phyloP scores from a whole-genome alignment of 1,140 invertebrate species.

The Reticulitermes speratus region DNA sequence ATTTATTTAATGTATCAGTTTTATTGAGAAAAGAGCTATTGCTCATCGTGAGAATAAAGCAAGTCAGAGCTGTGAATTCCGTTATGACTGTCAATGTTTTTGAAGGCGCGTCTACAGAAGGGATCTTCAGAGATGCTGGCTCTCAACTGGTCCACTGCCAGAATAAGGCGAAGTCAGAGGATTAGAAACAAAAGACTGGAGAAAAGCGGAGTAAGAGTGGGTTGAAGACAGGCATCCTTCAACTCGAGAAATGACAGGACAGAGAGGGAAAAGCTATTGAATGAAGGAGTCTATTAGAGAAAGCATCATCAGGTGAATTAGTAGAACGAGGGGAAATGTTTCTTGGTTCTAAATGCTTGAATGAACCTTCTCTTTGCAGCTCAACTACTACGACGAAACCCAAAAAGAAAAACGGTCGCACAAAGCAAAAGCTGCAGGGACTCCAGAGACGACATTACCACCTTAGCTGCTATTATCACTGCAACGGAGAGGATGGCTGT shows the following conservation, averaged over 20 bases:
- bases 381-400: not conserved
- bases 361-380: conserved; percentile 14
- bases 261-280: not conserved
- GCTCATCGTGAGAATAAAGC: not conserved
- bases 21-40: not conserved
- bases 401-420: not conserved
- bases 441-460: not conserved
- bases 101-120: not conserved
- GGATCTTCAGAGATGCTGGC: not conserved
- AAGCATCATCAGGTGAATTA: conserved; percentile 16
- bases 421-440: conserved; percentile 2
- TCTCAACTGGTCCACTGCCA: conserved; percentile 3
- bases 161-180: not conserved
- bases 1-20: not conserved
- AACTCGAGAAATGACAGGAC: not conserved
- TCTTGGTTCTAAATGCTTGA: conserved; percentile 3
- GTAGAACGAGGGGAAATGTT: not conserved
- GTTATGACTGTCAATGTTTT: not conserved
- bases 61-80: not conserved
- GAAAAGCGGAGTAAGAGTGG: not conserved
- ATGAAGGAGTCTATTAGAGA: not conserved
- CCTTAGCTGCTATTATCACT: not conserved
- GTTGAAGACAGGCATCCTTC: not conserved
- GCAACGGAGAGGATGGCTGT: not conserved
- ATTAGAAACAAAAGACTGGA: not conserved